A percentile compares a stretch with the other conserved stretches of the same genome.
Conservation (phyloP, 2,113 vertebrate species). For the Megaceryle maxima region DNA sequence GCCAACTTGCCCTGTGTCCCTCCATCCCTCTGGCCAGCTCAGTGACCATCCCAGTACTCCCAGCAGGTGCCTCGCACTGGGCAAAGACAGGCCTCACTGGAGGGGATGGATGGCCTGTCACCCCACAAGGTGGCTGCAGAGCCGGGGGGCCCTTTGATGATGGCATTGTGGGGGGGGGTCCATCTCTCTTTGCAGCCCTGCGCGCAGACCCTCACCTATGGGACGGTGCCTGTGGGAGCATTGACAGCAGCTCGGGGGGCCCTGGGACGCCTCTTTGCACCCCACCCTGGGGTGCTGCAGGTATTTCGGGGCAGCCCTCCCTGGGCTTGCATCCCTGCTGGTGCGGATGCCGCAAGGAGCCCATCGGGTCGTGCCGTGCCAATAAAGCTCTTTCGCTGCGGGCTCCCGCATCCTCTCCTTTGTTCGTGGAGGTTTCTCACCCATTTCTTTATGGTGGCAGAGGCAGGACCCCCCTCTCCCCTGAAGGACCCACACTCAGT, state of each 20-base stretch:
- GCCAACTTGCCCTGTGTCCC: neutral
- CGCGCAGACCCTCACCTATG: neutral
- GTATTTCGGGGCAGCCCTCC: constrained; percentile 1
- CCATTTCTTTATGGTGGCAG: neutral
- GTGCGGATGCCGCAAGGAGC: neutral
- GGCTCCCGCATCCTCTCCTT: constrained; percentile 62
- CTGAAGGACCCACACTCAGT: neutral
- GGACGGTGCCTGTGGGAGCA: neutral
- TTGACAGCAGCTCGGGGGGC: neutral
- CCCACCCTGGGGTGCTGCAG: neutral
- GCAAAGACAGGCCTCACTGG: neutral
- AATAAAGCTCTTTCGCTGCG: constrained; percentile 61
- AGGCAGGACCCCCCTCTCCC: neutral
- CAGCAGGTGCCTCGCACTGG: neutral
- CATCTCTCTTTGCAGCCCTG: constrained; percentile 23
- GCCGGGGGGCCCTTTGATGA: neutral
- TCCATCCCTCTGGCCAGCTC: neutral
- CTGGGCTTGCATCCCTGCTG: neutral
- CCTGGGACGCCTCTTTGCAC: neutral
- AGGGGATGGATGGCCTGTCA: neutral
- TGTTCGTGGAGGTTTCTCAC: neutral
- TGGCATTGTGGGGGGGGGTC: neutral
- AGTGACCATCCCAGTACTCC: neutral
- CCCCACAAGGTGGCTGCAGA: neutral
- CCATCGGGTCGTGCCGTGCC: neutral